Evolutionary conservation across 2,113 vertebrate species (phyloP), one percentile per base, ranked within the genome.

Genomic region (Bubo bubo): DNA sequence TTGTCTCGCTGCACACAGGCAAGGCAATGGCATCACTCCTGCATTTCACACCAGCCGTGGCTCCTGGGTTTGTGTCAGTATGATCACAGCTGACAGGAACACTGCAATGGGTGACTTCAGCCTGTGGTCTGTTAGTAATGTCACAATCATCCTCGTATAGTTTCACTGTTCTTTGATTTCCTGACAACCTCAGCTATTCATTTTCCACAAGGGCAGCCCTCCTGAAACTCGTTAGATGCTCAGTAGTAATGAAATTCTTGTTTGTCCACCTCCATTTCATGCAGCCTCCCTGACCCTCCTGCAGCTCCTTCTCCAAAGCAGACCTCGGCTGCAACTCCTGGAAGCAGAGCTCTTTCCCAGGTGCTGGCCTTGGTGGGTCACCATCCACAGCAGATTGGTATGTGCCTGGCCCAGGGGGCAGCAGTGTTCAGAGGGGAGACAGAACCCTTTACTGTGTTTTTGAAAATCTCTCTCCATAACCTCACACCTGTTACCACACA

Each of bases 91-190:
- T 9, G 2, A 15, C 1, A 16, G 84, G 39, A 77, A 73, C 41
- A 80, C 50, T 8, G 4, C 55, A 35, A 8, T 27, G 50, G 41
- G 55, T 45, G 55, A 34, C 68, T 91, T 86, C 22, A 5, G 64
- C 43, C 55, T 87, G 47, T 58, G 39, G 27, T 41, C 68, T 80
- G 32, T 62, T 77, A 70, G 45, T 21, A 83, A 76, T 19, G 45
- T 70, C 68, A 89, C 59, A 70, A 27, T 28, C 23, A 70, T 26
- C 28, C 15, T 50, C 49, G 17, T 73, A 74, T 66, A 9, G 9
- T 52, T 87, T 85, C 77, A 81, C 74, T 53, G 3, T 27, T 77
- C 60, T 95, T 89, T 94, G 76, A 90, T 90, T 84, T 94, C 80
- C 45, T 86, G 84, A 77, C 72, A 62, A 20, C 30, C 28, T 70